Evolutionary conservation across 2,888 invertebrate species (phyloP).

Genomic region (Drosophila algonquin): DNA sequence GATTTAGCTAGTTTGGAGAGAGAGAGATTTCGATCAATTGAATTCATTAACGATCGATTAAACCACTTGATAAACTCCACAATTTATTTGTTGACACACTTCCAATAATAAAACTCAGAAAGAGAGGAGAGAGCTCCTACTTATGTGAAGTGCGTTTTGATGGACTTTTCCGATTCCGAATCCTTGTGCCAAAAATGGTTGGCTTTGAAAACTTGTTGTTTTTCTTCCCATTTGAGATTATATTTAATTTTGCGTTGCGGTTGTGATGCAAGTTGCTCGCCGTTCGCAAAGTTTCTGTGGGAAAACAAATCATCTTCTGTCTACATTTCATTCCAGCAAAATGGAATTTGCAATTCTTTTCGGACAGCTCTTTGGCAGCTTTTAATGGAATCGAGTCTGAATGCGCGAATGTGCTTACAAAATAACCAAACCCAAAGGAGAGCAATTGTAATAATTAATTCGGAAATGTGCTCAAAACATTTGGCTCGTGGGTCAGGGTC

Average conservation of each 20-base stretch:
- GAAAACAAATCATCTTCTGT: conserved; percentile 47
- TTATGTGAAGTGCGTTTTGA: conserved; percentile 27
- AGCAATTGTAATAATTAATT: conserved; percentile 40
- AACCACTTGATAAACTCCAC: conserved; percentile 48
- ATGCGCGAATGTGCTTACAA: conserved; percentile 21
- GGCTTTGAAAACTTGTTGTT: conserved; percentile 48
- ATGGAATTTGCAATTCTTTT: conserved; percentile 37
- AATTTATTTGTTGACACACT: conserved; percentile 33
- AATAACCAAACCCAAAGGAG: conserved; percentile 25
- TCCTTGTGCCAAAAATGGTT: conserved; percentile 33
- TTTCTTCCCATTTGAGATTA: conserved; percentile 22
- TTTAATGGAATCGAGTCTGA: conserved; percentile 61
- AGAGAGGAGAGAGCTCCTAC: conserved; percentile 18
- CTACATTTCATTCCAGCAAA: conserved; percentile 43
- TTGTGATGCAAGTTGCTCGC: conserved; percentile 58
- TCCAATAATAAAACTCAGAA: conserved; percentile 22
- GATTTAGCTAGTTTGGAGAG: conserved; percentile 63
- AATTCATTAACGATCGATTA: conserved; percentile 48
- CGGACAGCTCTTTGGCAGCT: conserved; percentile 48
- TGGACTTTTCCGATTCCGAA: conserved; percentile 28
- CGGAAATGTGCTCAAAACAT: not conserved
- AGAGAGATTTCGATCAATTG: conserved; percentile 55
- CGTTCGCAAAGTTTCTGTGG: conserved; percentile 49
- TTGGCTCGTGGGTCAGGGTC: conserved; percentile 6
- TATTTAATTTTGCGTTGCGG: conserved; percentile 38